These are phyloP conservation scores for Drosophila sp. DNA, from an alignment of 1,140 invertebrate genomes.

Conservation along the genomic window DNA sequence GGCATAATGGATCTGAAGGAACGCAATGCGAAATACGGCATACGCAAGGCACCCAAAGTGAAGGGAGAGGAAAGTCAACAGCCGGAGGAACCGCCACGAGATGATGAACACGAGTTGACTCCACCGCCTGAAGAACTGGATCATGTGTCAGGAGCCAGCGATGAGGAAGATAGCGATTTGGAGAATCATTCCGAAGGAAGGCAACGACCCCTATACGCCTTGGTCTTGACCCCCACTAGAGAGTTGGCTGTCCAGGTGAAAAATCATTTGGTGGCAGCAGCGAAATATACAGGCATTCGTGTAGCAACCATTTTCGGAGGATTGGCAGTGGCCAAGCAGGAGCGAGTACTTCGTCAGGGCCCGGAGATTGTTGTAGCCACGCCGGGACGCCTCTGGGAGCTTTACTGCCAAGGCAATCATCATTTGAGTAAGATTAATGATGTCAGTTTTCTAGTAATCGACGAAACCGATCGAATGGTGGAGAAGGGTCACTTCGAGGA, in stretches of 20 bases:
- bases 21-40: slow-evolving; percentile 63
- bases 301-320: slow-evolving; percentile 94
- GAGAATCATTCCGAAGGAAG: slow-evolving; percentile 60
- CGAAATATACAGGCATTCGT: slow-evolving; percentile 88
- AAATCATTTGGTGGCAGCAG: slow-evolving; percentile 91
- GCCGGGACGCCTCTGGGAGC: slow-evolving; percentile 97
- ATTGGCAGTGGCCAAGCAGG: slow-evolving; percentile 95
- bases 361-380: slow-evolving; percentile 98
- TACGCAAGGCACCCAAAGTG: slow-evolving; percentile 80
- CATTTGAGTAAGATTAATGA: slow-evolving; percentile 89
- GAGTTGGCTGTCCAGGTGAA: slow-evolving; percentile 97
- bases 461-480: slow-evolving; percentile 99
- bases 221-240: slow-evolving; percentile 96
- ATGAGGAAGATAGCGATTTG: slow-evolving; percentile 76
- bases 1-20: slow-evolving; percentile 91
- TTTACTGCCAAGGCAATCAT: slow-evolving; percentile 90
- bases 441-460: slow-evolving; percentile 95
- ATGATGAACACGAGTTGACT: slow-evolving; percentile 71
- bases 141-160: slow-evolving; percentile 76
- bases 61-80: slow-evolving; percentile 69
- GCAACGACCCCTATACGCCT: slow-evolving; percentile 88
- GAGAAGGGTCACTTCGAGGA: slow-evolving; percentile 98
- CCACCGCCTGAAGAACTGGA: slow-evolving; percentile 75
- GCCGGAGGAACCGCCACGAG: slow-evolving; percentile 14
- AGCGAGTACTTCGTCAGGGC: slow-evolving; percentile 90